phyloP scores from a whole-genome alignment of 2,797 vertebrate genomes.

The Gadopsis marmoratus region DNA sequence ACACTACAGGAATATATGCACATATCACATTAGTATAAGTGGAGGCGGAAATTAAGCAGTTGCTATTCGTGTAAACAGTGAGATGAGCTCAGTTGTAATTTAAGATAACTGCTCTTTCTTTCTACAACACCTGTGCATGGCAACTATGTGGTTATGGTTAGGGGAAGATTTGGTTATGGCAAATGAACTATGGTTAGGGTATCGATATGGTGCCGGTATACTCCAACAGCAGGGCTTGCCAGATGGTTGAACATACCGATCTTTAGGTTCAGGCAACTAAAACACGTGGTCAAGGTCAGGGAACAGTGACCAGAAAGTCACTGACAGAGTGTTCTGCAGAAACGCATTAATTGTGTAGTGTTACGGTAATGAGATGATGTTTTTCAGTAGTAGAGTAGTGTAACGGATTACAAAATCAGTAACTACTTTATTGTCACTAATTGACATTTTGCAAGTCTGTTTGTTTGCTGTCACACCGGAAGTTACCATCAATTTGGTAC shows the following conservation, averaged over 20 bases:
- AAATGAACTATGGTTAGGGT: constrained; percentile 1
- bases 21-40: constrained; percentile 64
- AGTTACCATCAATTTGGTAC: neutral
- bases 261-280: neutral
- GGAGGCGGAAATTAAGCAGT: constrained; percentile 61
- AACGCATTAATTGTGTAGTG: neutral
- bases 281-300: neutral
- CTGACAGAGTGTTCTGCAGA: too few relatives aligned
- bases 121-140: neutral
- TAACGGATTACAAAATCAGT: neutral
- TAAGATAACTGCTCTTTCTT: constrained; percentile 21
- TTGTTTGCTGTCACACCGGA: neutral
- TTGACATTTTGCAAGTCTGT: neutral
- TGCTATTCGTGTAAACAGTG: constrained; percentile 53
- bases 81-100: constrained; percentile 58
- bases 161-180: neutral
- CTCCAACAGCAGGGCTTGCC: neutral
- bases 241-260: neutral
- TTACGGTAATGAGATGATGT: neutral
- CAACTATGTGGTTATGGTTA: neutral
- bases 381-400: neutral
- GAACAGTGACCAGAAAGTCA: neutral
- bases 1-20: constrained; percentile 53
- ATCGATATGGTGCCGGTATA: neutral
- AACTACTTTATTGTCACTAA: neutral